Evolutionary conservation across 1,140 invertebrate species (phyloP).

Genomic region (Colletes gigas): DNA sequence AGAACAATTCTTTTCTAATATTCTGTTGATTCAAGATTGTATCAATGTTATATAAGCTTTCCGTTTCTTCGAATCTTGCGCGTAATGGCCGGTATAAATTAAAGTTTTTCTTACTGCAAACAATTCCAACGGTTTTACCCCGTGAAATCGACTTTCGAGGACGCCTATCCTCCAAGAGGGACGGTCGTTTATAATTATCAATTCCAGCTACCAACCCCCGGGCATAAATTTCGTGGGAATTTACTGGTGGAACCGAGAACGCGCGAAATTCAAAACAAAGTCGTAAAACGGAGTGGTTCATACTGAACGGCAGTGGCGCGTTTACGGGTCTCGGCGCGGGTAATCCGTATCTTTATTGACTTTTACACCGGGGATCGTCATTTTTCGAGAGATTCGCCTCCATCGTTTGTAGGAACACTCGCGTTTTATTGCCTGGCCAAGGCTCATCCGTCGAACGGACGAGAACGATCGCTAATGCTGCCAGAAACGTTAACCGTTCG

Average conservation of each 20-base stretch:
- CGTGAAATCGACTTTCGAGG: background rate
- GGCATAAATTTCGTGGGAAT: constrained; percentile 4
- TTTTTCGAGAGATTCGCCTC: constrained; percentile 31
- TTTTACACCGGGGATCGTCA: constrained; percentile 57
- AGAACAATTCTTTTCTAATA: no score
- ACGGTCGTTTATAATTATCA: constrained; percentile 23
- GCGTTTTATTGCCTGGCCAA: constrained; percentile 36
- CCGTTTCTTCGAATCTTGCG: no score
- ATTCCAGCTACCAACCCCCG: background rate
- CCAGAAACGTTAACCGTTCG: constrained; percentile 24
- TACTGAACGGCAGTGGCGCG: constrained; percentile 30
- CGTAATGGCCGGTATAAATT: no score
- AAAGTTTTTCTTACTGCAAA: background rate
- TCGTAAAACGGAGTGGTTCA: constrained; percentile 65
- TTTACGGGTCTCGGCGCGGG: constrained; percentile 53
- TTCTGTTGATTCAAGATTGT: no score
- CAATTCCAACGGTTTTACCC: background rate
- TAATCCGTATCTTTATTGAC: constrained; percentile 74
- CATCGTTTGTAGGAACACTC: background rate
- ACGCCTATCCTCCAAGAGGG: background rate
- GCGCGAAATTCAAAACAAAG: constrained; percentile 65
- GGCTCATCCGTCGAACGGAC: background rate
- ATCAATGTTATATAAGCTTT: no score
- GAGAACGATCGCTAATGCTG: background rate
- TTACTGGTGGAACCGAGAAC: constrained; percentile 9